A percentile compares a stretch with the other conserved stretches of the same genome.
phyloP scores from a whole-genome alignment of 2,113 vertebrate genomes.

The Cranoglanis bouderius region DNA sequence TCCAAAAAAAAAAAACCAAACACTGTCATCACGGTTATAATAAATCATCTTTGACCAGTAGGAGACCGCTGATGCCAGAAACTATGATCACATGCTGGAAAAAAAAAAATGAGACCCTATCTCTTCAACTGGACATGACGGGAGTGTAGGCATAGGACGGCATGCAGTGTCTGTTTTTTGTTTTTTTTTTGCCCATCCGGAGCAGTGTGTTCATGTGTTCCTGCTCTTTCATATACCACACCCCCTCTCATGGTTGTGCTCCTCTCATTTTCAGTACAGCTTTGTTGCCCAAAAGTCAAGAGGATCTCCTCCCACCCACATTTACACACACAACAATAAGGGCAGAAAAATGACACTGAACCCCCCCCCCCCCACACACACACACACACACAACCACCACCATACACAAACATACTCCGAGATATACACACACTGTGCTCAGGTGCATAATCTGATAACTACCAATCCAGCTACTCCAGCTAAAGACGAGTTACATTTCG shows the following conservation, averaged over 20 bases:
- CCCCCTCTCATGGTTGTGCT: constrained; percentile 44
- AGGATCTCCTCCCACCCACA: constrained; percentile 60
- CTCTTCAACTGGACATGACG: background rate
- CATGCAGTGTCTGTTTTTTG: background rate
- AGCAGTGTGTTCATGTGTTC: constrained; percentile 10
- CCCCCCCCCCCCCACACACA: background rate
- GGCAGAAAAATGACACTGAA: constrained; percentile 57
- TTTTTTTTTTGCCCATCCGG: background rate
- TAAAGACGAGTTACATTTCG: background rate
- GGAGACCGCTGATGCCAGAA: too few species aligned
- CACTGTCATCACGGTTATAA: background rate
- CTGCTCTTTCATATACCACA: constrained; percentile 49
- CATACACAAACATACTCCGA: background rate
- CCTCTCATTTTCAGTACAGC: constrained; percentile 57
- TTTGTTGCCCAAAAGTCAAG: constrained; percentile 65
- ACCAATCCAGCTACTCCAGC: background rate
- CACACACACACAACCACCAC: background rate
- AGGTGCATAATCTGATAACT: background rate
- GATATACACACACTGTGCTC: constrained; percentile 16
- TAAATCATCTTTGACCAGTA: background rate
- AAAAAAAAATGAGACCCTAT: background rate
- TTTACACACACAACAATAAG: constrained; percentile 66
- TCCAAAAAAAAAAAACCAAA: background rate
- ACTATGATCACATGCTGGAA: background rate
- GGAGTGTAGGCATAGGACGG: background rate